Conservation (phyloP, 92 coral and sea anemone genomes). For the Umimayanthus kanabou region DNA sequence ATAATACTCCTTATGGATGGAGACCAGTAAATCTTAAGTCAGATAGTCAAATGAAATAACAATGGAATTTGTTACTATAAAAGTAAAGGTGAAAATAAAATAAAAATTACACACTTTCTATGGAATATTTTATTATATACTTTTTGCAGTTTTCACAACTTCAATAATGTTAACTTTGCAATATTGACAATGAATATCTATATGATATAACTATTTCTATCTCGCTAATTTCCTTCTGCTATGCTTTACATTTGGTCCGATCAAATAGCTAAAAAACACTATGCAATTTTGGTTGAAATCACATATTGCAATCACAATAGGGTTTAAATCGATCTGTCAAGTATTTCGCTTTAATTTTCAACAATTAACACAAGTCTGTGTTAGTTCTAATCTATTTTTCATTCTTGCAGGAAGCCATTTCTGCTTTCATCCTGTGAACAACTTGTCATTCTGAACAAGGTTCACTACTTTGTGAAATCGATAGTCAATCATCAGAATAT, state of each 20-base stretch:
- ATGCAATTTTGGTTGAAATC: too few relatives aligned
- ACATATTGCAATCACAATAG: too few relatives aligned
- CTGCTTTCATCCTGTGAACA: neutral
- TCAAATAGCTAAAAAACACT: neutral
- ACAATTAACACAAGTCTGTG: too few relatives aligned
- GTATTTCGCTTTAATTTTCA: neutral
- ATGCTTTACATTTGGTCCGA: neutral
- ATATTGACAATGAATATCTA: neutral
- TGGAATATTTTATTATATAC: neutral
- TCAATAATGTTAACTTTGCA: neutral
- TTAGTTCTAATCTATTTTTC: too few relatives aligned
- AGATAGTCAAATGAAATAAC: too few relatives aligned
- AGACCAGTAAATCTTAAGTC: too few relatives aligned
- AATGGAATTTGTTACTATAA: too few relatives aligned
- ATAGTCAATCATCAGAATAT: neutral
- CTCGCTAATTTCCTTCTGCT: neutral
- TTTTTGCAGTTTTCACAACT: slow-evolving; percentile 3
- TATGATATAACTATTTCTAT: neutral
- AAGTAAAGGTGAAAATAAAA: neutral
- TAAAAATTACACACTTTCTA: neutral
- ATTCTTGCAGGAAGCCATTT: too few relatives aligned
- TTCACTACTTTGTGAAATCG: neutral
- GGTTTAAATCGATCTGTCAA: neutral
- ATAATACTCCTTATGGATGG: too few relatives aligned
- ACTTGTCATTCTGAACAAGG: neutral